These are phyloP conservation scores for Drosophila pandora DNA, from an alignment of 1,140 invertebrate genomes.

Conservation along the genomic window DNA sequence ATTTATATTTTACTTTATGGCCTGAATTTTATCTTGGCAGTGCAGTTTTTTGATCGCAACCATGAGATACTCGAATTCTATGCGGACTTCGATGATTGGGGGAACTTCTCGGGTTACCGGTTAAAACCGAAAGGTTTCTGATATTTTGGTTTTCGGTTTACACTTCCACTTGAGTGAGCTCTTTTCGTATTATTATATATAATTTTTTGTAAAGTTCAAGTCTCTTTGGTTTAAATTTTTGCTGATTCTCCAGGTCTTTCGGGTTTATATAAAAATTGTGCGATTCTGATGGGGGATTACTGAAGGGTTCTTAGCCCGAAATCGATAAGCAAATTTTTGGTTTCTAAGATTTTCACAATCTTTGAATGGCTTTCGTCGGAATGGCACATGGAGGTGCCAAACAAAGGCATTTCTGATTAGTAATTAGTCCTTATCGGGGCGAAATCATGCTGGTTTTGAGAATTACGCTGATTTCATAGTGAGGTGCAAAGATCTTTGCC, in stretches of 20 bases:
- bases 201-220: background rate
- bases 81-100: slow-evolving; percentile 36
- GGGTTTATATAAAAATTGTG: too few species aligned
- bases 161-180: slow-evolving; percentile 41
- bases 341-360: background rate
- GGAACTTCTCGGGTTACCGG: slow-evolving; percentile 43
- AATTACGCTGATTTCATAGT: background rate
- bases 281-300: background rate
- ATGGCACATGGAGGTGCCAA: background rate
- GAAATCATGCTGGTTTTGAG: slow-evolving; percentile 1
- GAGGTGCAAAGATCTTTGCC: slow-evolving; percentile 22
- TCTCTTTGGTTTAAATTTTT: slow-evolving; percentile 13
- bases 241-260: slow-evolving; percentile 24
- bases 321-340: slow-evolving; percentile 10
- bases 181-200: slow-evolving; percentile 15
- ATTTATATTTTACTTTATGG: slow-evolving; percentile 12
- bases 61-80: slow-evolving; percentile 32
- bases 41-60: slow-evolving; percentile 40
- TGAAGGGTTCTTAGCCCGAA: background rate
- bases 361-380: background rate
- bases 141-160: slow-evolving; percentile 19
- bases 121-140: slow-evolving; percentile 21
- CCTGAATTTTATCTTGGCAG: slow-evolving; percentile 55
- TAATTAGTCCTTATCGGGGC: background rate
- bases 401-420: background rate